A percentile compares a stretch with the other conserved stretches of the same genome.
These are phyloP conservation scores for Connochaetes taurinus DNA, from an alignment of 2,113 vertebrate genomes.

Conservation along the genomic window DNA sequence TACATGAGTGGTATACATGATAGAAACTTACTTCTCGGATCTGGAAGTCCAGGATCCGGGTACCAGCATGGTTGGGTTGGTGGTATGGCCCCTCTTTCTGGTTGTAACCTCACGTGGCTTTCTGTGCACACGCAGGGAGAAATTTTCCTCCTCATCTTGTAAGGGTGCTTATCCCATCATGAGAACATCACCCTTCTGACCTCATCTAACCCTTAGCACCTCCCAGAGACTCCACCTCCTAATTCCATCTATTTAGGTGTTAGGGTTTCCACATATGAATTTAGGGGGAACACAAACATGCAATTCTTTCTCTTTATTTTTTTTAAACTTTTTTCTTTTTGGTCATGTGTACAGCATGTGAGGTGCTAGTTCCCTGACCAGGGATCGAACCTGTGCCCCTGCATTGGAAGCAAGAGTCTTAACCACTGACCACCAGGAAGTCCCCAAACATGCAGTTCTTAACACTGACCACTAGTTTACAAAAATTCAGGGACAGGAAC, in stretches of 20 bases:
- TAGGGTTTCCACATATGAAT: background rate
- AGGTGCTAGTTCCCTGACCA: background rate
- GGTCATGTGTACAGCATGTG: background rate
- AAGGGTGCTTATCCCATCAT: background rate
- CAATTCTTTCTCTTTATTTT: background rate
- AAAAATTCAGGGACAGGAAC: background rate
- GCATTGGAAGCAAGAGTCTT: background rate
- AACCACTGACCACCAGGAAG: background rate
- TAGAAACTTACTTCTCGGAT: background rate
- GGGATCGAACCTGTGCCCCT: background rate
- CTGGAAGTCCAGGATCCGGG: background rate
- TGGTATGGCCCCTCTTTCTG: background rate
- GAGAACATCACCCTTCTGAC: background rate
- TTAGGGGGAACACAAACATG: background rate
- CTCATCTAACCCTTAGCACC: background rate
- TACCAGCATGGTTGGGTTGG: background rate
- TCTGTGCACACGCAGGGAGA: background rate
- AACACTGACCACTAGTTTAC: background rate
- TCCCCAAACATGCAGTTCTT: background rate
- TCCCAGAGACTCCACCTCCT: background rate
- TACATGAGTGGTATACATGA: background rate
- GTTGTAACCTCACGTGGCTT: background rate
- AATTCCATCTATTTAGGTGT: background rate
- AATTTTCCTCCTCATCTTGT: background rate
- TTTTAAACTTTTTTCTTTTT: background rate